Evolutionary conservation across 2,888 invertebrate genomes (phyloP).

Genomic region (Drosophila nigritarsus): DNA sequence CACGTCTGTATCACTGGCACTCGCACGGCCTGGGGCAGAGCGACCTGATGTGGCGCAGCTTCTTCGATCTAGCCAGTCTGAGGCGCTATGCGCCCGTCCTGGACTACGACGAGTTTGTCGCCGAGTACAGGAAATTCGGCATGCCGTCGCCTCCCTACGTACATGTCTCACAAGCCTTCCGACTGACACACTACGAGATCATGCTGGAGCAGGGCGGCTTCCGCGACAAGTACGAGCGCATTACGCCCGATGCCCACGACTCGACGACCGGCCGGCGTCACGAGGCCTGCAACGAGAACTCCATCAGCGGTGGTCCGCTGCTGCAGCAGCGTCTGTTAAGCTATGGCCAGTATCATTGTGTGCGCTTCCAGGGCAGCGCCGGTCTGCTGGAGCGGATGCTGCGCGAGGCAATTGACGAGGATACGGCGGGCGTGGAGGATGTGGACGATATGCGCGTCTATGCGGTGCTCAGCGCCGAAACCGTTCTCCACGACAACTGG

Average conservation of each 20-base stretch:
- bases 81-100: conserved; percentile 90
- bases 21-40: conserved; percentile 87
- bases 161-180: conserved; percentile 90
- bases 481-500: conserved; percentile 94
- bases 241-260: conserved; percentile 86
- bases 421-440: conserved; percentile 54
- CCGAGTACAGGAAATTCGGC: conserved; percentile 86
- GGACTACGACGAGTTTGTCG: conserved; percentile 93
- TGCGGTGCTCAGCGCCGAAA: conserved; percentile 89
- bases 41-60: conserved; percentile 91
- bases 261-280: conserved; percentile 2
- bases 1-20: conserved; percentile 95
- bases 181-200: conserved; percentile 93
- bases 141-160: conserved; percentile 74
- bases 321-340: conserved; percentile 91
- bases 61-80: conserved; percentile 94
- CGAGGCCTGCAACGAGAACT: conserved; percentile 59
- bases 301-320: conserved; percentile 87
- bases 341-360: conserved; percentile 87
- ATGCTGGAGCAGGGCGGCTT: conserved; percentile 93
- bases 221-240: conserved; percentile 92
- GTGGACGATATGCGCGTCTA: conserved; percentile 70
- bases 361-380: conserved; percentile 93
- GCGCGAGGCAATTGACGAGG: conserved; percentile 66
- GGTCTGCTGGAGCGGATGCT: conserved; percentile 88